phyloP scores from a whole-genome alignment of 2,113 vertebrate species.

The Corydoras maculifer region DNA sequence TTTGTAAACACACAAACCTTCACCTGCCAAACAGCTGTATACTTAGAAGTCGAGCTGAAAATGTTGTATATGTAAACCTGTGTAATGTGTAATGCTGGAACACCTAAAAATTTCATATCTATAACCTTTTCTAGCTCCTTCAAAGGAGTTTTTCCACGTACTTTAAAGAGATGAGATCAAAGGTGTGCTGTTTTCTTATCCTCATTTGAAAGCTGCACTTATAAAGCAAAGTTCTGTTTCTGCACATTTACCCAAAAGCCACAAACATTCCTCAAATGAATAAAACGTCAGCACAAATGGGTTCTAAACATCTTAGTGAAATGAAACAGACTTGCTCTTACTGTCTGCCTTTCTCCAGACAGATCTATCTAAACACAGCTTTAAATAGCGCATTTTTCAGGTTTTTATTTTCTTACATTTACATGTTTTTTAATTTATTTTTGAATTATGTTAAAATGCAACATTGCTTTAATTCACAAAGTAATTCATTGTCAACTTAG shows the following conservation, averaged over 20 bases:
- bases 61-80: neutral
- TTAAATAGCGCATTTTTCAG: no score
- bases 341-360: neutral
- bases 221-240: no score
- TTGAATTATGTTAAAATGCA: no score
- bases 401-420: no score
- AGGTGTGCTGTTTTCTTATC: no score
- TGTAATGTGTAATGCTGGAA: neutral
- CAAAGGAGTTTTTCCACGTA: no score
- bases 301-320: neutral
- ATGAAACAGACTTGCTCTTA: neutral
- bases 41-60: neutral
- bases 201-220: no score
- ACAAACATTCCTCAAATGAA: slow-evolving; percentile 3
- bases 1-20: slow-evolving; percentile 9
- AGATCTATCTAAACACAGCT: neutral
- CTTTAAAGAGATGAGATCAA: no score
- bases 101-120: no score
- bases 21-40: neutral
- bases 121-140: no score
- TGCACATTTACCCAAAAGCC: slow-evolving; percentile 3
- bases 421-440: no score
- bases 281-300: neutral
- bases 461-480: no score
- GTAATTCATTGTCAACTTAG: neutral